Percentiles rank a stretch among this genome's conserved stretches.
phyloP scores from a whole-genome alignment of 2,888 invertebrate genomes.

The Platycheirus albimanus region DNA sequence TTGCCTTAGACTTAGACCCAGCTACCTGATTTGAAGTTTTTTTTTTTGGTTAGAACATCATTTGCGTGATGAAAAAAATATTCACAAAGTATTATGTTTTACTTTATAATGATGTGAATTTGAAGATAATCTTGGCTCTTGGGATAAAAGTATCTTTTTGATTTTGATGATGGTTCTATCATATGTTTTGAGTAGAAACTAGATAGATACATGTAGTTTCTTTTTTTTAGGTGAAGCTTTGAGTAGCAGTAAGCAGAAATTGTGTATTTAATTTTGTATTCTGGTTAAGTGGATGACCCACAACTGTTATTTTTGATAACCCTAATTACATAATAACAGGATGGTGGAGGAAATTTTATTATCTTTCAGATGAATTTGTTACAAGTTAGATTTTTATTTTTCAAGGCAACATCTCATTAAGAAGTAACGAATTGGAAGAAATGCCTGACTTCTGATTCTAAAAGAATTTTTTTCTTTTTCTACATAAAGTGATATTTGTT shows the following conservation, averaged over 20 bases:
- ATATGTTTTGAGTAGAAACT: slow-evolving; percentile 1
- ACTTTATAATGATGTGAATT: slow-evolving; percentile 18
- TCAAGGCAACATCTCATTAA: too few relatives aligned
- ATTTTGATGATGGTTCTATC: slow-evolving; percentile 6
- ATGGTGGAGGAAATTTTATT: not conserved
- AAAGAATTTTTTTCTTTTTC: too few relatives aligned
- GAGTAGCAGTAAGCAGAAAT: not conserved
- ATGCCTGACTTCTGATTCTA: too few relatives aligned
- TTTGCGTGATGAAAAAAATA: slow-evolving; percentile 20
- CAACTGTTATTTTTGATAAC: not conserved
- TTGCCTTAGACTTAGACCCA: not conserved
- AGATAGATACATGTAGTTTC: too few relatives aligned
- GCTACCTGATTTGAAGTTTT: too few relatives aligned
- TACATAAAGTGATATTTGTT: too few relatives aligned
- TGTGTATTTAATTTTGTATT: not conserved
- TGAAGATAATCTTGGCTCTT: not conserved
- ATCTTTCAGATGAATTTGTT: not conserved
- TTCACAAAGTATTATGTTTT: not conserved
- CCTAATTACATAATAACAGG: not conserved
- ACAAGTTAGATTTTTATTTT: not conserved
- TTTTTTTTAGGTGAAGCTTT: not conserved
- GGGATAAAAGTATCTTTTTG: not conserved
- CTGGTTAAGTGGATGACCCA: not conserved
- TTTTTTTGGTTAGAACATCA: slow-evolving; percentile 5
- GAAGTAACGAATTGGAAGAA: too few relatives aligned